These are phyloP conservation scores for Drosophila differens DNA, from an alignment of 2,888 invertebrate species.

Conservation along the genomic window DNA sequence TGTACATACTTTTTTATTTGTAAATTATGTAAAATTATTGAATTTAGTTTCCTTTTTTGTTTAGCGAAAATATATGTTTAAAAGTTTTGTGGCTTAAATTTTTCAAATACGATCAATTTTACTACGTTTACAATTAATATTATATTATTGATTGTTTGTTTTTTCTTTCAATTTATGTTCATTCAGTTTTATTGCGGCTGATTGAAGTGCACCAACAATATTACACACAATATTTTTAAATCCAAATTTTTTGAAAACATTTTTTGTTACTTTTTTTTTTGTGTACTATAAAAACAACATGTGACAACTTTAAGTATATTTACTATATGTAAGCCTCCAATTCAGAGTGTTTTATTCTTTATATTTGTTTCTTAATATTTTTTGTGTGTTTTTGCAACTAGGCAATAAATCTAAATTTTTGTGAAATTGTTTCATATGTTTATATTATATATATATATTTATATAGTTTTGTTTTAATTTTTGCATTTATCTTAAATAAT, in stretches of 20 bases:
- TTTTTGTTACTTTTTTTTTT: slow-evolving; percentile 32
- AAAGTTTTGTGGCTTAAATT: slow-evolving; percentile 43
- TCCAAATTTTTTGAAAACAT: slow-evolving; percentile 23
- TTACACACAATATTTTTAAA: slow-evolving; percentile 25
- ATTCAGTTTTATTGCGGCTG: slow-evolving; percentile 3
- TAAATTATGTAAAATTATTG: slow-evolving; percentile 43
- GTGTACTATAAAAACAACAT: slow-evolving; percentile 44
- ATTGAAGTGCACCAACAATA: slow-evolving; percentile 21
- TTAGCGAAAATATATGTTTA: slow-evolving; percentile 52
- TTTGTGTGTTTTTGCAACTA: slow-evolving; percentile 22
- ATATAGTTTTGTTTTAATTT: slow-evolving; percentile 47
- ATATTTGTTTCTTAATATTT: slow-evolving; percentile 22
- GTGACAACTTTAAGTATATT: slow-evolving; percentile 36
- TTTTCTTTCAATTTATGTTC: slow-evolving; percentile 3
- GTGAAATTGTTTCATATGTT: slow-evolving; percentile 35
- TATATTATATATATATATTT: slow-evolving; percentile 7
- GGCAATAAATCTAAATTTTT: slow-evolving; percentile 34
- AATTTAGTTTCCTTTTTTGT: slow-evolving; percentile 18
- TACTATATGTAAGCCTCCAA: slow-evolving; percentile 64
- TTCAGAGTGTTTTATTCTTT: slow-evolving; percentile 36
- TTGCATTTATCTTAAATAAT: slow-evolving; percentile 40
- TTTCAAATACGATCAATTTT: slow-evolving; percentile 61
- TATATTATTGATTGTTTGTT: background rate
- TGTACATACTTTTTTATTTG: slow-evolving; percentile 47
- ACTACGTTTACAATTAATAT: slow-evolving; percentile 35